Evolutionary conservation across 1,140 invertebrate genomes (phyloP), one percentile per base, ranked within the genome.

Genomic region (Thaumatotibia leucotreta): DNA sequence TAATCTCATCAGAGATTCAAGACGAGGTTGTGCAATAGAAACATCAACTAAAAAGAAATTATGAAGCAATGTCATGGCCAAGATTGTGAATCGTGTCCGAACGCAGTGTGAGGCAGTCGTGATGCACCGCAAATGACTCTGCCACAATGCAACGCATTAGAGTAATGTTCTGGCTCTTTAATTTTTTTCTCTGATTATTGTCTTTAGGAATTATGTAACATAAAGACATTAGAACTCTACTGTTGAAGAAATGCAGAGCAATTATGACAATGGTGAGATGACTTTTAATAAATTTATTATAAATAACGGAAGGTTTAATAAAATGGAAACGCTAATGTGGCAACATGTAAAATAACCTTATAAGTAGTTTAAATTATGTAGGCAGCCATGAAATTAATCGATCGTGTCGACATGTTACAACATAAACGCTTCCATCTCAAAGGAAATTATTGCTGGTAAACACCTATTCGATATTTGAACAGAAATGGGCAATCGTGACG

Each of bases 21-120:
- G 52, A 58, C 6, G n/a, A n/a, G 27, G 23, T 58, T 58, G 27
- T 27, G 52, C 76, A 65, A 72, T 76, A 80, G 76, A 67, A 62
- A 70, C 72, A 69, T 71, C 67, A 74, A 70, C 69, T 67, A 76
- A 71, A 75, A 73, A 79, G 72, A 76, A 73, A 78, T 77, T 77
- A 80, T 79, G 75, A 72, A 66, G 83, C 86, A 86, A 88, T 86
- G 84, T 82, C 86, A 87, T 68, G 83, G 84, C 71, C 82, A 79
- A 74, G 22, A 35, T 62, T 62, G 63, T 74, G 64, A 76, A 75
- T 78, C 79, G 77, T 81, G 77, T 69, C 64, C 70, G 66, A 64
- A 74, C 66, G 54, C 61, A n/a, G 17, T 31, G 32, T 14, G 39
- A n/a, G 39, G 39, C 14, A 75, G 71, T 84, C 84, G 83, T 87